These are phyloP conservation scores for Spialia ferax DNA, from an alignment of 2,888 invertebrate genomes.

Conservation along the genomic window DNA sequence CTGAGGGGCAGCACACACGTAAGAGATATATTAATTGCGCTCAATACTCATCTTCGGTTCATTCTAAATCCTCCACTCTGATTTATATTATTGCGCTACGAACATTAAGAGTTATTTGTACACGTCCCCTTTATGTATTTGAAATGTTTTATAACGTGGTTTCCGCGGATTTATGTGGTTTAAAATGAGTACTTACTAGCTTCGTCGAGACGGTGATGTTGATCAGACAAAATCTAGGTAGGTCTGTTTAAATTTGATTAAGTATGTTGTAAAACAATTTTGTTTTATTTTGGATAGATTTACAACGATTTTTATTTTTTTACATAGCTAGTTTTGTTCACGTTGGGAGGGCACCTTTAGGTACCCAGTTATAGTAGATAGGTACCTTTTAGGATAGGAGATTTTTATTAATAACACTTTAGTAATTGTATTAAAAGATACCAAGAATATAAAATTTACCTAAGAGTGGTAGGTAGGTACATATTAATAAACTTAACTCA, in stretches of 20 bases:
- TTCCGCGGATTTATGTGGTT: slow-evolving; percentile 29
- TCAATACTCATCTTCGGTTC: slow-evolving; percentile 53
- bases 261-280: background rate
- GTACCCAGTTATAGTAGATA: too few species aligned
- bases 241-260: background rate
- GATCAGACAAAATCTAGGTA: background rate
- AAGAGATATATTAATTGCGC: slow-evolving; percentile 56
- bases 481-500: too few species aligned
- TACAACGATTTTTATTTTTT: too few species aligned
- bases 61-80: slow-evolving; percentile 52
- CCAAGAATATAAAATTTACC: too few species aligned
- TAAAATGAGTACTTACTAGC: slow-evolving; percentile 5
- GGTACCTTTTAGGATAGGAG: too few species aligned
- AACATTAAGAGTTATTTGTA: slow-evolving; percentile 39
- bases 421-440: too few species aligned
- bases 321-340: too few species aligned
- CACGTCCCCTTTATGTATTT: slow-evolving; percentile 38
- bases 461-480: too few species aligned
- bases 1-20: slow-evolving; percentile 46
- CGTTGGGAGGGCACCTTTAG: too few species aligned
- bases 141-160: slow-evolving; percentile 28
- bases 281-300: too few species aligned
- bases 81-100: slow-evolving; percentile 50
- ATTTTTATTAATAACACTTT: too few species aligned
- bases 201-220: background rate